These are phyloP conservation scores for Microtus oregoni DNA, from an alignment of 2,113 vertebrate species.

Conservation along the genomic window DNA sequence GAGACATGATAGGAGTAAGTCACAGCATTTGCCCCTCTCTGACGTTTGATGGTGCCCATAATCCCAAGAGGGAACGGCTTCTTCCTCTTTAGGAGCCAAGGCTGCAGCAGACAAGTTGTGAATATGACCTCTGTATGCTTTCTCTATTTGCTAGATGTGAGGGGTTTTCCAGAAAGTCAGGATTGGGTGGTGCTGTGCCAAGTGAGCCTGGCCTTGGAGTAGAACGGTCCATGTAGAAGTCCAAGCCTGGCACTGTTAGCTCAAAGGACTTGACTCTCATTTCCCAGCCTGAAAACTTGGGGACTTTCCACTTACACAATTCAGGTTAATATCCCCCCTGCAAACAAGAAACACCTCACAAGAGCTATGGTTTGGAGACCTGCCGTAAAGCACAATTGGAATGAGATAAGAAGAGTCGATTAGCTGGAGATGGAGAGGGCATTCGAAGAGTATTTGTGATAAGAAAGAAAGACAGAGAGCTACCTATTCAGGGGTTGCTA, in stretches of 20 bases:
- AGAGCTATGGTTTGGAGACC: neutral
- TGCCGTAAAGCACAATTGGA: neutral
- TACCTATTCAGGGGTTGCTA: neutral
- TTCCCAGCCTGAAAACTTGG: slow-evolving; percentile 50
- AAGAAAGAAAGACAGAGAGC: neutral
- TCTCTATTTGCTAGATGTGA: neutral
- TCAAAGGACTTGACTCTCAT: neutral
- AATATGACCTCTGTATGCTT: neutral
- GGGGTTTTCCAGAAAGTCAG: slow-evolving; percentile 11
- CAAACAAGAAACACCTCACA: neutral
- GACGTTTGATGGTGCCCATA: rapidly evolving
- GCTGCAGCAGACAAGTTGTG: neutral
- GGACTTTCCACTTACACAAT: slow-evolving; percentile 69
- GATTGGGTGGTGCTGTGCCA: neutral
- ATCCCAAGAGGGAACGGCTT: neutral
- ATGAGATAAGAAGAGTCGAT: no score
- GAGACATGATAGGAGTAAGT: neutral
- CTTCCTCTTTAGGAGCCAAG: neutral
- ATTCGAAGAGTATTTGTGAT: rapidly evolving
- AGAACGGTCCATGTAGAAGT: neutral
- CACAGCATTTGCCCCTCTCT: neutral
- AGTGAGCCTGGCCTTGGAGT: neutral
- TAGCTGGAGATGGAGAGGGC: rapidly evolving
- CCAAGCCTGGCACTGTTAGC: neutral
- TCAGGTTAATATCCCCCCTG: neutral